Base-by-base conservation (phyloP, 23 tunicate species). In the Clavelina lepadiformis region DNA sequence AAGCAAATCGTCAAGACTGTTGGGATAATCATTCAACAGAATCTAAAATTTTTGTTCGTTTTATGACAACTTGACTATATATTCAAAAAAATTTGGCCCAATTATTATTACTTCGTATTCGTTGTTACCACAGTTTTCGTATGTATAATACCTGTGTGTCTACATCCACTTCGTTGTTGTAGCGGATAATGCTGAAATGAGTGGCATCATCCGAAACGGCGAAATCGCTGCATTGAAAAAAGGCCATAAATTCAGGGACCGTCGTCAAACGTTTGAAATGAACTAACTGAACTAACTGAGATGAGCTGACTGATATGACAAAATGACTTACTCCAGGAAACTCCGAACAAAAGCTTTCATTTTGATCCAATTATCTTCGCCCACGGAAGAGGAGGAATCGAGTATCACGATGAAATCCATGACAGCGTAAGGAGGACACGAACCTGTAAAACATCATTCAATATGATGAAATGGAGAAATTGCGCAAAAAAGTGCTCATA, bases 371-470 rank as follows among this genome's bases (percentile, higher is more conserved):
- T 82, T 82, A 34, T 60, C 56, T 5, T 29, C 54, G 18, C 91
- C 91, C 2, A 82, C 78, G 26, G 91, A 82, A 3, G 91, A 82
- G 0, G 91, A 82, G 1, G 91, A 82, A 68, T 82, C 91, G 0
- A 82, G 46, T 0, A 82, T 47, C 33, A 82, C 80, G 15, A 74
- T 51, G 55, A 82, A 82, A 60, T 82, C 91, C 91, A 82, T 82
- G 33, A 65, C 38, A 20, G 91, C 91, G 8, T 55, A 74, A 36
- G 81, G 81, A 2, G 91, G 91, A 60, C 91, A 82, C 2, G 91
- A 81, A 20, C 58, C 91, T 82, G 65, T 28, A 28, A 1, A 75
- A 36, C 5, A 57, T 2, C 3, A n/a, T n/a, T n/a, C n/a, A n/a
- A n/a, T n/a, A n/a, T n/a, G n/a, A n/a, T n/a, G n/a, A n/a, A n/a